Conservation (phyloP, 2,113 vertebrate genomes). For the Tragelaphus strepsiceros region DNA sequence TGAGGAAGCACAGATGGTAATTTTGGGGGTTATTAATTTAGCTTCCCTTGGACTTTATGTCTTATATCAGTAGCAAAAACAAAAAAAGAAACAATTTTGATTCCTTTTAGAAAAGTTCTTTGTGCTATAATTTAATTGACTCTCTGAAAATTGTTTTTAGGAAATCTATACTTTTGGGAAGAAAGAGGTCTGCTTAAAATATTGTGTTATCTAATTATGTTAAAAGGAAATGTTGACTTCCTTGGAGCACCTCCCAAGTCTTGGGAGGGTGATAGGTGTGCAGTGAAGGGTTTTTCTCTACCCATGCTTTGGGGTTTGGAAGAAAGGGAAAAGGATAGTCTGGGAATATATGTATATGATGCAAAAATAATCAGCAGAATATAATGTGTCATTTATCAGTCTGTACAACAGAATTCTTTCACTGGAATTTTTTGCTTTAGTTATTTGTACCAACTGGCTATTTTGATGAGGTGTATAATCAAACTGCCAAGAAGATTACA, state of each 20-base stretch:
- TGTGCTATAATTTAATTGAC: not conserved
- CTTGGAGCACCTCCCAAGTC: not conserved
- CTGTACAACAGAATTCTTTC: not conserved
- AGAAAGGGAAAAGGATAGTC: not conserved
- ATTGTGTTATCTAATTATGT: not conserved
- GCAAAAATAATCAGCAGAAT: not conserved
- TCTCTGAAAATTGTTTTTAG: not conserved
- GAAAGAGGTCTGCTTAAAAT: not conserved
- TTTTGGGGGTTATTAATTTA: constrained; percentile 45
- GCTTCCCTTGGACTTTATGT: not conserved
- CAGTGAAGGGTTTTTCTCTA: not conserved
- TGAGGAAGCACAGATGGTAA: not conserved
- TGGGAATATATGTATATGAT: not conserved
- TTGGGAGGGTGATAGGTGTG: not conserved
- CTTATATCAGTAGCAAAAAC: not conserved
- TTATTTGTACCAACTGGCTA: not conserved
- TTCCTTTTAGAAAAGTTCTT: not conserved
- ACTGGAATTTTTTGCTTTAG: not conserved
- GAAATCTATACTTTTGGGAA: not conserved
- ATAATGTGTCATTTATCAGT: not conserved
- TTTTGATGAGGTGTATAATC: not conserved
- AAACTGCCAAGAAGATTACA: not conserved
- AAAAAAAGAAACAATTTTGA: not conserved
- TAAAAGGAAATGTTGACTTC: not conserved
- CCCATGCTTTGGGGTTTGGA: not conserved